Evolutionary conservation across 2,113 vertebrate genomes (phyloP), one percentile per base, ranked within the genome.

Genomic region (Tyto alba): DNA sequence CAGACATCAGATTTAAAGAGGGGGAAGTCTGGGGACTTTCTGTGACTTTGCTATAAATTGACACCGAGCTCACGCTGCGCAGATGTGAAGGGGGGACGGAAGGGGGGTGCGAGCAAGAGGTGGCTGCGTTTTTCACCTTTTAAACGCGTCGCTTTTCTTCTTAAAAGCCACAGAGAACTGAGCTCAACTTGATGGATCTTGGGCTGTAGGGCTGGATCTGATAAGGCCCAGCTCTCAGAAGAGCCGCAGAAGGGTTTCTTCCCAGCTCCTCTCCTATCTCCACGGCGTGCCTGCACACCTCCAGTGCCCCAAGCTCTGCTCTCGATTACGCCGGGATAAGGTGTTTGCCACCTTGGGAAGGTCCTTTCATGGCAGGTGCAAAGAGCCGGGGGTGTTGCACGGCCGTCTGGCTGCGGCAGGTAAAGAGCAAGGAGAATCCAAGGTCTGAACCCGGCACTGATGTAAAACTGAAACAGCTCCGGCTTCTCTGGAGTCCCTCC

Each of bases 401-500:
- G 26, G 66, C 78, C 1, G 10, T 6, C 67, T 68, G 87, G 72
- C 76, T n/a, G 52, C 0, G 0, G 50, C 73, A 89, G 79, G 64
- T 62, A 9, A 7, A 16, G 64, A 67, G 15, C n/a, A 10, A 89
- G 87, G 80, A 73, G 86, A 77, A 40, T 7, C 52, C 84, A 15
- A 81, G 87, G 60, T 30, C 93, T 85, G 77, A 86, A 75, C 56
- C 36, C 6, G 2, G 40, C 36, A 1, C 68, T 4, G 77, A 19
- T 84, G 77, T 25, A 30, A 71, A 87, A 52, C 60, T 16, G 34
- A 68, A 76, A 87, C 53, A 38, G 47, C 62, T 86, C 40, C 2
- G 6, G 96, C 77, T 94, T 79, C 57, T 21, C 88, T 96, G 96
- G 96, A 97, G 92, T 63, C 73, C 48, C 94, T 97, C 92, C 96